Percentiles rank a stretch among this genome's conserved stretches.
phyloP scores from a whole-genome alignment of 1,140 invertebrate species.

The Andricus grossulariae region DNA sequence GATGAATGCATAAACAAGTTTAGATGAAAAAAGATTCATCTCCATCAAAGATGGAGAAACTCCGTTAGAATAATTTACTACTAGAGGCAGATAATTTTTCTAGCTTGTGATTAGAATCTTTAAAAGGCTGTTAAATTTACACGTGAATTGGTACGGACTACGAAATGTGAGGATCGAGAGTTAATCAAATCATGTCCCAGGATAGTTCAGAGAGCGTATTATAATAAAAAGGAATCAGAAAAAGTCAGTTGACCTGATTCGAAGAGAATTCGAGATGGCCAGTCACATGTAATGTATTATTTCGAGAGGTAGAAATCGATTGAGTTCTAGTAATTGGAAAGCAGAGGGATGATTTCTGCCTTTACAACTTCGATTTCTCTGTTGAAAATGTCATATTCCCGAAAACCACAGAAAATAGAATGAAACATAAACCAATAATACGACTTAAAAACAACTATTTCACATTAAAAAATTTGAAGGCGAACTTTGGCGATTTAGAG shows the following conservation, averaged over 20 bases:
- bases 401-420: not conserved
- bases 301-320: slow-evolving; percentile 2
- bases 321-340: not conserved
- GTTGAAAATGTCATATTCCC: not conserved
- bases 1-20: too few species aligned
- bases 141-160: not conserved
- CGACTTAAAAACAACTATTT: not conserved
- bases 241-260: slow-evolving; percentile 4
- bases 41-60: not conserved
- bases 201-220: not conserved
- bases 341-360: not conserved
- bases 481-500: too few species aligned
- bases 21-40: not conserved
- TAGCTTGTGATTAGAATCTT: slow-evolving; percentile 2
- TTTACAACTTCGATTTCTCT: not conserved
- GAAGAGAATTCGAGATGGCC: not conserved
- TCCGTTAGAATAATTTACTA: not conserved
- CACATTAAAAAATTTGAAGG: not conserved
- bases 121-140: not conserved
- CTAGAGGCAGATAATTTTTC: slow-evolving; percentile 3
- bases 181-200: slow-evolving; percentile 11
- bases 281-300: slow-evolving; percentile 23
- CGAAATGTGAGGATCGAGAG: not conserved
- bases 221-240: not conserved
- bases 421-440: not conserved